Base-by-base conservation (phyloP, 2,797 vertebrate species). In the Antennarius maculatus region DNA sequence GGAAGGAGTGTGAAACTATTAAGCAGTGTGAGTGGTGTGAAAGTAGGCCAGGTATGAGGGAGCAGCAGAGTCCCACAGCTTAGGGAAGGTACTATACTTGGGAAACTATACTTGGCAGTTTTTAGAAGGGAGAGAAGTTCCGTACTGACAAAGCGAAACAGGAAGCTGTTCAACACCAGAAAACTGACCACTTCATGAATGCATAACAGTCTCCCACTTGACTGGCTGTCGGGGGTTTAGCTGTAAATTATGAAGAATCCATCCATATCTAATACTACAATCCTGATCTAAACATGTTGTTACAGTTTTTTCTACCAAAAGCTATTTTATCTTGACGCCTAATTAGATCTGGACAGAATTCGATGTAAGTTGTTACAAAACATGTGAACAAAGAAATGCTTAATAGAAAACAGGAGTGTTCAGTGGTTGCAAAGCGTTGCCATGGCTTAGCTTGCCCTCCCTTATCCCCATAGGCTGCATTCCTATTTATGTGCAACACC, bases 1-100 rank as follows among this genome's bases (percentile, higher is more conserved):
- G n/a, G 66, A 76, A 61, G 48, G 61, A 74, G 76, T 76, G 89
- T 72, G 79, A 87, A 85, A 74, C 73, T 86, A 15, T 42, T 79
- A 80, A 81, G 81, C 78, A 83, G 82, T 71, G 82, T 72, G 74
- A 80, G 71, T 43, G 55, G 69, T 72, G 79, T 65, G 78, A 86
- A 92, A 90, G 87, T 93, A 91, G 89, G 90, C 78, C 91, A 92
- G 81, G 88, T 88, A 84, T 64, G 68, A 85, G 81, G 79, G 73
- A 74, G 78, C 71, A 80, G 77, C 75, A 79, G 76, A 84, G 80
- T 74, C 71, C 69, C 54, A 57, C 61, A 81, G 86, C 83, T 84
- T 34, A 39, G 80, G 76, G 76, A 88, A 80, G 66, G 50, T 77
- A 77, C 80, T 79, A 84, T 81, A 89, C 75, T 85, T 86, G 78